phyloP scores from a whole-genome alignment of 2,888 invertebrate species.

The Sphaerophoria rueppellii region DNA sequence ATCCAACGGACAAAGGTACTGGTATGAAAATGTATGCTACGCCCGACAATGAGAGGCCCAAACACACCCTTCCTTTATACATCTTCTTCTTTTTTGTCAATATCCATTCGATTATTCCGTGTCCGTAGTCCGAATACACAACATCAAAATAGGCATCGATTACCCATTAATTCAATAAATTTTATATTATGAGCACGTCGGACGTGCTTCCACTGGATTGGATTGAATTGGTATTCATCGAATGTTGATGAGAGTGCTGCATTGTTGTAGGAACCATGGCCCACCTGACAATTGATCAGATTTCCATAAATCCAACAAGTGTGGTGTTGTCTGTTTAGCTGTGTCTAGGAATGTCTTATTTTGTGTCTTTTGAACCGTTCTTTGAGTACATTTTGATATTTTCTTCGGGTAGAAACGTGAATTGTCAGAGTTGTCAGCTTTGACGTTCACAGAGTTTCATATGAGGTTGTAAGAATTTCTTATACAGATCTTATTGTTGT shows the following conservation, averaged over 20 bases:
- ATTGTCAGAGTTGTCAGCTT: no score
- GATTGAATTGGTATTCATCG: constrained; percentile 54
- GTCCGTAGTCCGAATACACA: constrained; percentile 24
- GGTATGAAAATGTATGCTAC: constrained; percentile 14
- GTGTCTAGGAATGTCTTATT: constrained; percentile 17
- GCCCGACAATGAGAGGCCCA: neutral
- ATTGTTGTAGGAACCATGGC: constrained; percentile 38
- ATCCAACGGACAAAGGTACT: constrained; percentile 24
- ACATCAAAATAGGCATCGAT: constrained; percentile 56
- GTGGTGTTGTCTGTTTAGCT: neutral
- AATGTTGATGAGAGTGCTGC: constrained; percentile 56
- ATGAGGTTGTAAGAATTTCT: no score
- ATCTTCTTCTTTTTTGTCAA: neutral
- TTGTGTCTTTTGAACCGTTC: neutral
- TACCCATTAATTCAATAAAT: constrained; percentile 70
- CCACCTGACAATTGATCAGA: constrained; percentile 65
- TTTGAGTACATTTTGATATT: neutral
- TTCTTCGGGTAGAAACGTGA: no score
- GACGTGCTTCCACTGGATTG: constrained; percentile 18
- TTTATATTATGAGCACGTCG: constrained; percentile 68
- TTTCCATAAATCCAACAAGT: constrained; percentile 63
- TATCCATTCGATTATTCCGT: constrained; percentile 42
- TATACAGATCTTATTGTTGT: no score
- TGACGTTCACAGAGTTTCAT: no score
- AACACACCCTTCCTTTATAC: constrained; percentile 45